Base-by-base conservation (phyloP, 2,888 invertebrate species). In the Chrysodeixis includens region DNA sequence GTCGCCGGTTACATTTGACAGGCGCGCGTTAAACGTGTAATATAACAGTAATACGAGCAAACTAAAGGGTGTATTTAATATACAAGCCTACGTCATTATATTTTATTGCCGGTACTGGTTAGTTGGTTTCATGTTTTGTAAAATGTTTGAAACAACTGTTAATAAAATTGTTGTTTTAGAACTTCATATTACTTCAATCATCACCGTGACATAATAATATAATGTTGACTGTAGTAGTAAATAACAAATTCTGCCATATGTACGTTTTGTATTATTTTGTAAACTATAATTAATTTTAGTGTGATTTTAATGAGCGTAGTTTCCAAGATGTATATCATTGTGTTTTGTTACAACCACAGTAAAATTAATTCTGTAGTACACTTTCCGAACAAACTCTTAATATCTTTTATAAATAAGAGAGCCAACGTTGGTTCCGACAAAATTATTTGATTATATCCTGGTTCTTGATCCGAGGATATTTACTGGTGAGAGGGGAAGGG, bases 1-100 rank as follows among this genome's bases (percentile, higher is more conserved):
- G 73, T 76, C 67, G 59, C 57, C 77, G 53, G 62, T 67, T 57
- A 60, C 59, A 72, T 72, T 72, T 62, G 77, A 72, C 73, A 53
- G 62, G 66, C 62, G 73, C 72, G 56, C 6, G 26, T 26, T n/a
- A 26, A 26, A 26, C 26, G 26, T 26, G 3, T 26, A 30, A 62
- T 56, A 56, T 54, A 62, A 54, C 44, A 22, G 22, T 32, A 49
- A 44, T 14, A 20, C 35, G 14, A 35, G 14, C 35, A 40, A 40
- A 40, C 40, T 40, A 40, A 7, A 40, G n/a, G 14, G 5, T 40
- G n/a, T 40, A 40, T 40, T 40, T n/a, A n/a, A 40, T 40, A n/a
- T 40, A 40, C 14, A 12, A n/a, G 40, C 5, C 6, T 0, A n/a
- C 6, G n/a, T 40, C n/a, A 7, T 40, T 14, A n/a, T 40, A 1